Base-by-base conservation (phyloP, 2,113 vertebrate genomes). In the Bambusicola thoracicus region DNA sequence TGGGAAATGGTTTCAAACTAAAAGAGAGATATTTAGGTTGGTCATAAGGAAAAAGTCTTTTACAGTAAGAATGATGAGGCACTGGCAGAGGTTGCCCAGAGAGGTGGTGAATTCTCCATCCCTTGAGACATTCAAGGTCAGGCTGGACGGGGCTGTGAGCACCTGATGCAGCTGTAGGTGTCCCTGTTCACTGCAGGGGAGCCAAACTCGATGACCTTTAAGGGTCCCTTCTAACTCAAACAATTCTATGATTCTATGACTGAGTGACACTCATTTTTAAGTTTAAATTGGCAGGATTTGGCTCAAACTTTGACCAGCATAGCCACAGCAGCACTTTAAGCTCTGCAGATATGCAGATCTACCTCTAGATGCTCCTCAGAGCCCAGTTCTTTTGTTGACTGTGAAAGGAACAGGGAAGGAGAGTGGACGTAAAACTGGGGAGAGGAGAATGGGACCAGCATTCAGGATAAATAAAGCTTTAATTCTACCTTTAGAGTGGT, bases 261-360 rank as follows among this genome's bases (percentile, higher is more conserved):
- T 89, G 91, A 93, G 78, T 81, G 91, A 92, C 85, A 94, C 69
- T 72, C 92, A 92, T 96, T 92, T 94, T 7, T 41, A 92, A 87
- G 80, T 95, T 94, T 76, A 91, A 72, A 87, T 3, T 10, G 59
- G 20, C 22, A 76, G 36, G 55, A 66, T 66, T 66, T 76, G 48
- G 21, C 73, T 55, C 67, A 63, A 59, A 34, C 27, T 81, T 81
- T 49, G 34, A 59, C 51, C 51, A 70, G 30, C 55, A 32, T 24
- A 53, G 67, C 30, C 58, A 40, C 18, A 77, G 67, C n/a, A 49
- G 25, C 49, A 16, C 12, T 77, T 44, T 25, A 61, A 81, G 55
- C 21, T 46, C n/a, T 62, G 53, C 36, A 51, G 78, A 87, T 78
- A 81, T 93, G 49, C 13, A 20, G 70, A 85, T 92, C 53, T 82